phyloP scores from a whole-genome alignment of 1,140 invertebrate species.

The Lordiphosa mommai region DNA sequence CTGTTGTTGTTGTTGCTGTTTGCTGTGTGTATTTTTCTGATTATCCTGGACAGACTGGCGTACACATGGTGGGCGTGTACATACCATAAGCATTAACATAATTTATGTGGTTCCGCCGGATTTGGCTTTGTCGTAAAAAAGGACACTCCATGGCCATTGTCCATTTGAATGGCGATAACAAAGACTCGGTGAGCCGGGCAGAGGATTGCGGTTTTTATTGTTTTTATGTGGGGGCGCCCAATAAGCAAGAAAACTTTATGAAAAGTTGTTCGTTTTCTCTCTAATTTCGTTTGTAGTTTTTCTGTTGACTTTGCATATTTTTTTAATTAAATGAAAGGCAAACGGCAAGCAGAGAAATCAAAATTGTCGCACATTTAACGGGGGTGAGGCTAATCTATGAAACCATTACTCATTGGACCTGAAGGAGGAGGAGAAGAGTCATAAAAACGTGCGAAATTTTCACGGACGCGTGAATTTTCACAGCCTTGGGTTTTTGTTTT shows the following conservation, averaged over 20 bases:
- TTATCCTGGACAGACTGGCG: conserved; percentile 53
- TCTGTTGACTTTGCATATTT: conserved; percentile 77
- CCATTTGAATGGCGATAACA: conserved; percentile 72
- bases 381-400: conserved; percentile 54
- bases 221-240: conserved; percentile 71
- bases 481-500: conserved; percentile 55
- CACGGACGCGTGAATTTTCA: conserved; percentile 64
- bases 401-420: conserved; percentile 39
- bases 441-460: conserved; percentile 79
- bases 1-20: too few relatives aligned
- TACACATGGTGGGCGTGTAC: conserved; percentile 68
- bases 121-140: conserved; percentile 76
- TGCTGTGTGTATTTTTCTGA: conserved; percentile 76
- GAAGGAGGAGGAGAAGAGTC: conserved; percentile 4
- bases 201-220: conserved; percentile 75
- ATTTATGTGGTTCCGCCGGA: conserved; percentile 79
- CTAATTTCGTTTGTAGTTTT: conserved; percentile 70
- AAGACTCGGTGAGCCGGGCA: conserved; percentile 31
- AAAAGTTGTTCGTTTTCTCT: conserved; percentile 46
- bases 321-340: conserved; percentile 73
- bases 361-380: conserved; percentile 15
- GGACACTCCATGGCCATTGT: conserved; percentile 61
- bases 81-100: conserved; percentile 77
- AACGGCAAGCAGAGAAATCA: conserved; percentile 39
- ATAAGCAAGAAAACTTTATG: conserved; percentile 61